Evolutionary conservation across 2,113 vertebrate genomes (phyloP).

Genomic region (Piprites chloris): DNA sequence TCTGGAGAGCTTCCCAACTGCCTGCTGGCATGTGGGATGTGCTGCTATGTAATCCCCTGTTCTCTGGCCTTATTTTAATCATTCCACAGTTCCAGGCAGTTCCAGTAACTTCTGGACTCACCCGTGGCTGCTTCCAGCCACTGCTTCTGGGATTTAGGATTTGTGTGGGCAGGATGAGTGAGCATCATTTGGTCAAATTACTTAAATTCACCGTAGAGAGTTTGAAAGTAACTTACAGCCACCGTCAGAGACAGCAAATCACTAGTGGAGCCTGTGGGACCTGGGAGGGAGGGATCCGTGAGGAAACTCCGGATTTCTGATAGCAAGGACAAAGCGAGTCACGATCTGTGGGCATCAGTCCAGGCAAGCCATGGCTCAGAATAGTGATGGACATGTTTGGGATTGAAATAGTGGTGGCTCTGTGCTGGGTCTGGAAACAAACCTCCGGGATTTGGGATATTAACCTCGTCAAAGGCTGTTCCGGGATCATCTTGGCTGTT

Average conservation of each 20-base stretch:
- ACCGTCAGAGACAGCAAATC: background rate
- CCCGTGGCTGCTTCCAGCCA: background rate
- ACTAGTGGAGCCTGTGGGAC: background rate
- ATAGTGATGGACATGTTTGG: background rate
- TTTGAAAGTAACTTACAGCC: background rate
- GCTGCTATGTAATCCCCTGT: background rate
- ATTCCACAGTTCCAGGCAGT: background rate
- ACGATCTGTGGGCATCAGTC: background rate
- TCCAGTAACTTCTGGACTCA: background rate
- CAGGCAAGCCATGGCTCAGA: background rate
- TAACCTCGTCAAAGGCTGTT: background rate
- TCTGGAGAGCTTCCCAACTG: background rate
- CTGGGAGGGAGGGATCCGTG: background rate
- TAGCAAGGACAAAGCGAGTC: background rate
- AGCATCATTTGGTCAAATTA: background rate
- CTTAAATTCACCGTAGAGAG: background rate
- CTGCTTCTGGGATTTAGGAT: background rate
- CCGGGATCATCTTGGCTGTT: background rate
- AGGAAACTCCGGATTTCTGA: background rate
- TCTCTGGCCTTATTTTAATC: background rate
- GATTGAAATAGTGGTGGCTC: background rate
- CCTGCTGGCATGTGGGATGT: background rate
- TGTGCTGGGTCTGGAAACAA: background rate
- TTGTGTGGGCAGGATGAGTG: background rate
- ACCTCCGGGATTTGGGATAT: background rate